Base-by-base conservation (phyloP, 2,888 invertebrate species). In the Volucella inflata region DNA sequence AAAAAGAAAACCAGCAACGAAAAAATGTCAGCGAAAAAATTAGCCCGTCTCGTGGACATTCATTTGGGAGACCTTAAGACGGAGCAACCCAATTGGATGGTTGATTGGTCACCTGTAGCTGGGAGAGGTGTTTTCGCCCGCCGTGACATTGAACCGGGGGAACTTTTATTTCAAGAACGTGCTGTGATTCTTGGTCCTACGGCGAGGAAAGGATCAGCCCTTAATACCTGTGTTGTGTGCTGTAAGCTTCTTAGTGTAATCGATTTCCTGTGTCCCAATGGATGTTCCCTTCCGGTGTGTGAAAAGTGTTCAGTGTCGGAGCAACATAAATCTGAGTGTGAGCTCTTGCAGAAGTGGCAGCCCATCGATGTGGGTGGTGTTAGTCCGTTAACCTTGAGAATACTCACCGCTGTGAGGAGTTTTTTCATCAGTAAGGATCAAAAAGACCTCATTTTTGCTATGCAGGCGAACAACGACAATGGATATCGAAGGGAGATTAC, bases 51-150 rank as follows among this genome's bases (percentile, higher is more conserved):
- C 50, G 89, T 91, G 55, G 90, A 91, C 77, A 88, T 90, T 76
- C 91, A 91, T 76, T 75, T 91, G 88, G 90, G 89, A 0, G 91
- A 91, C 53, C 87, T 91, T 80, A 90, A 89, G 70, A 89, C 89
- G 74, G 88, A 88, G 65, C 77, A 87, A 81, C 91, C 91, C 77
- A 91, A 91, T 85, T 96, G 96, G 95, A 93, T 90, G 75, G 93
- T 96, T 75, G 92, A 90, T 67, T 92, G 93, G 87, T 96, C 96
- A 0, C 88, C 91, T 16, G 90, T 95, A 8, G 94, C 95, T 55
- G 96, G 96, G 8, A 94, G 96, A 21, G 96, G 96, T 2, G 90
- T 97, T 2, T 94, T 96, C 88, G 95, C 96, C 16, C 94, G 93
- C 2, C 93, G 94, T 84, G 94, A 96, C 89, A 95, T 96, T 51